phyloP scores from a whole-genome alignment of 2,113 vertebrate species.

The Bambusicola thoracicus region DNA sequence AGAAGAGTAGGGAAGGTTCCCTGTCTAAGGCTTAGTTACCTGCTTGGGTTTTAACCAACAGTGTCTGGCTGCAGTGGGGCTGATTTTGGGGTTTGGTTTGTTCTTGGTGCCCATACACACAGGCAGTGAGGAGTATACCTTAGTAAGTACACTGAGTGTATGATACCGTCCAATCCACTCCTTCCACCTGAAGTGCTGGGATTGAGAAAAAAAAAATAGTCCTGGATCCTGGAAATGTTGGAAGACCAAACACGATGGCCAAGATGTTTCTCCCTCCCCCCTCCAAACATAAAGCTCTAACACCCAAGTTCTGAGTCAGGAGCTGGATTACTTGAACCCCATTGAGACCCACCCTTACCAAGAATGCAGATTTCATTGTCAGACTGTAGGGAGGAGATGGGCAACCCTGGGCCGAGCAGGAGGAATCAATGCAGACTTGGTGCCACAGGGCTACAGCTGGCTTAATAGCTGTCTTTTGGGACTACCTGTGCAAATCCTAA shows the following conservation, averaged over 20 bases:
- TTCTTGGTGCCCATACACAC: neutral
- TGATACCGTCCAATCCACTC: neutral
- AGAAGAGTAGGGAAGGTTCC: neutral
- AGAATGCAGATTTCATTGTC: neutral
- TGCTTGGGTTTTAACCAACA: neutral
- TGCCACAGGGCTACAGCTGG: neutral
- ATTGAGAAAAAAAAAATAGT: neutral
- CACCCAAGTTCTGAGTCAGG: neutral
- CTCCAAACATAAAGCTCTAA: fast-evolving
- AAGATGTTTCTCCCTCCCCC: neutral
- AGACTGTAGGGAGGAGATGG: fast-evolving
- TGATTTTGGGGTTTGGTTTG: fast-evolving
- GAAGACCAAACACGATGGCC: neutral
- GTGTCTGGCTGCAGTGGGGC: fast-evolving
- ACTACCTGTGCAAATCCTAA: neutral
- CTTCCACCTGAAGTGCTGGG: neutral
- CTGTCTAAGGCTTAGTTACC: neutral
- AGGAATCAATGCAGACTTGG: too few species aligned
- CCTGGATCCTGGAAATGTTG: neutral
- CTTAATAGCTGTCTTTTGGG: neutral
- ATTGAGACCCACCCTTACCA: fast-evolving
- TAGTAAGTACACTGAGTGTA: neutral
- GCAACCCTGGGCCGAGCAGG: neutral
- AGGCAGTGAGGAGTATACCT: neutral
- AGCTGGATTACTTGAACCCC: neutral